A percentile compares a stretch with the other conserved stretches of the same genome.
phyloP scores from a whole-genome alignment of 2,797 vertebrate genomes.

The Pangasius sanitwongsei region DNA sequence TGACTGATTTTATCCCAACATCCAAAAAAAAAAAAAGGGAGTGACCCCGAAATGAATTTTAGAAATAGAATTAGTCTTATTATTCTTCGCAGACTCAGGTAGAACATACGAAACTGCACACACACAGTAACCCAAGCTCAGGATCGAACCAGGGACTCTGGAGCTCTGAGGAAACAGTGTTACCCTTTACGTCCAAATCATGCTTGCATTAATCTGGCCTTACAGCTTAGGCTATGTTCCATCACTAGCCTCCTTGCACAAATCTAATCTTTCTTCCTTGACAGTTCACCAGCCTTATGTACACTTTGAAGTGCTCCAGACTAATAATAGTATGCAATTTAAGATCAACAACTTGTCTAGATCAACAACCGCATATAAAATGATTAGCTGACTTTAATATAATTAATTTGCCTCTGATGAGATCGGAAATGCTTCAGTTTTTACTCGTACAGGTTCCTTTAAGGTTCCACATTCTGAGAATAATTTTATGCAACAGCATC shows the following conservation, averaged over 20 bases:
- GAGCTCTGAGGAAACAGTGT: background rate
- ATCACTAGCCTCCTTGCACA: background rate
- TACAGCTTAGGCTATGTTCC: background rate
- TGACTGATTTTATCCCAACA: background rate
- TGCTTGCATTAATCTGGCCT: background rate
- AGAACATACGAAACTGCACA: background rate
- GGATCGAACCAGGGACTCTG: background rate
- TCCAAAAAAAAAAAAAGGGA: background rate
- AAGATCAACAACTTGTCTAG: too few species aligned
- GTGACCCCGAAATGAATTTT: background rate
- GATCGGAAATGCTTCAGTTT: background rate
- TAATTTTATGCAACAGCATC: background rate
- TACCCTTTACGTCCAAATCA: background rate
- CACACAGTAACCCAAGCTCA: background rate
- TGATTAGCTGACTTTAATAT: background rate
- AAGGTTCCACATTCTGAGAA: background rate
- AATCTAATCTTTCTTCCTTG: background rate
- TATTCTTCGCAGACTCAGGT: background rate
- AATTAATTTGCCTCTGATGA: background rate
- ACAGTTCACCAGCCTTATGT: background rate
- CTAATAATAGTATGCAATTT: background rate
- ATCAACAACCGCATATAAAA: background rate
- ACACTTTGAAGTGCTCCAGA: background rate
- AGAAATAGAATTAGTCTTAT: background rate
- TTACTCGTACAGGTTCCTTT: background rate